Evolutionary conservation across 2,888 invertebrate genomes (phyloP).

Genomic region (Dyspetes luteomarginatus): DNA sequence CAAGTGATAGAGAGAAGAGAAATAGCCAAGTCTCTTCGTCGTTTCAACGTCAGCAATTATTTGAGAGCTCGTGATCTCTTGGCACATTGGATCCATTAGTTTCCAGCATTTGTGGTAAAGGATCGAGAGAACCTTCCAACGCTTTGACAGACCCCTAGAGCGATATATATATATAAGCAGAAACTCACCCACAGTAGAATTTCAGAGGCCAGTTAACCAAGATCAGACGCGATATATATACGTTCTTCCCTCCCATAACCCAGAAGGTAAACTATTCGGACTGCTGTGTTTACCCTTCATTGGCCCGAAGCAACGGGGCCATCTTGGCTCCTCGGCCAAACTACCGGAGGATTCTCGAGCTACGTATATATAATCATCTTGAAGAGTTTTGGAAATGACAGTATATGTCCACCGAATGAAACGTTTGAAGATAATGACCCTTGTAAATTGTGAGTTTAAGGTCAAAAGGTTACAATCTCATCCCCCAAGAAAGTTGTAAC

Average conservation of each 20-base stretch:
- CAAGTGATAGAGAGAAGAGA: not conserved
- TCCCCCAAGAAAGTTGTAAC: too few species aligned
- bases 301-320: not conserved
- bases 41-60: constrained; percentile 11
- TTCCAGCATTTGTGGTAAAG: constrained; percentile 9
- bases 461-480: too few species aligned
- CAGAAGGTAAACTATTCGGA: not conserved
- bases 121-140: constrained; percentile 13
- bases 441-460: too few species aligned
- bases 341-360: not conserved
- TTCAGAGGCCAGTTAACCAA: not conserved
- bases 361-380: not conserved
- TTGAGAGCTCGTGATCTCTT: constrained; percentile 8
- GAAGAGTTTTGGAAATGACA: not conserved
- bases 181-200: not conserved
- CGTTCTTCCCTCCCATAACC: not conserved
- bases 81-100: constrained; percentile 43
- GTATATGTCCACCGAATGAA: not conserved
- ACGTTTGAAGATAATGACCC: too few species aligned
- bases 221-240: not conserved
- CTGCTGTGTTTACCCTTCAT: not conserved
- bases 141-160: constrained; percentile 15
- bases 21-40: not conserved
- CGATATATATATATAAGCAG: not conserved
- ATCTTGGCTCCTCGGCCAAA: not conserved